Evolutionary conservation across 2,113 vertebrate genomes (phyloP), one percentile per base, ranked within the genome.

Genomic region (Leptocoma aspasia): DNA sequence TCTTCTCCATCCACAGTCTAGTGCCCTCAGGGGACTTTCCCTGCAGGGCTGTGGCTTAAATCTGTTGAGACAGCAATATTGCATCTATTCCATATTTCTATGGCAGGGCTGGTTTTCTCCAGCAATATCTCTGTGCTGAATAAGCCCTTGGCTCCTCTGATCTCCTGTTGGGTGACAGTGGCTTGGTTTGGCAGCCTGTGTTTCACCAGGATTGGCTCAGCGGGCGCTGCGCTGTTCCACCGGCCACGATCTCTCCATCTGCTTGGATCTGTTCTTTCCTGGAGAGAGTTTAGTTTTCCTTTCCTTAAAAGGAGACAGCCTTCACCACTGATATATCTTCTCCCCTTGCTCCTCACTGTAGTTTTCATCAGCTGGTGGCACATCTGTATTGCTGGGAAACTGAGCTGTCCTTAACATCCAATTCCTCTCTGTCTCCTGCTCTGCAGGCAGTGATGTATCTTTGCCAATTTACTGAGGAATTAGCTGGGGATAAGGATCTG

Each of bases 371-470:
- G 12, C 68, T 66, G 63, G 75, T 72, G 92, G 63, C 59, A 75
- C 94, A 96, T 97, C 91, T 96, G 91, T 91, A 92, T 95, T 96
- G 96, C 91, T 70, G 42, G 81, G 88, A 82, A 96, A 93, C 81
- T 65, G 50, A 76, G 73, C 93, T 53, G 39, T 56, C 75, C 88
- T 73, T 54, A 91, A 10, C 75, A 72, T 75, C 66, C 69, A 65
- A 96, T 97, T 93, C 88, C 89, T 96, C 93, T 94, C 87, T 96
- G 95, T 94, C 96, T 94, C 66, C 70, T 31, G 85, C 89, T 91
- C 92, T 64, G 91, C 76, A 61, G 80, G 89, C 65, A 77, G 91
- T 81, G 83, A 94, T 95, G 79, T 12, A 68, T 96, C 94, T 96
- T 71, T 89, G 89, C 95, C 92, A 96, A 89, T 90, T 80, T 82